These are phyloP conservation scores for Rhagonycha lutea DNA, from an alignment of 2,888 invertebrate species.

Conservation along the genomic window DNA sequence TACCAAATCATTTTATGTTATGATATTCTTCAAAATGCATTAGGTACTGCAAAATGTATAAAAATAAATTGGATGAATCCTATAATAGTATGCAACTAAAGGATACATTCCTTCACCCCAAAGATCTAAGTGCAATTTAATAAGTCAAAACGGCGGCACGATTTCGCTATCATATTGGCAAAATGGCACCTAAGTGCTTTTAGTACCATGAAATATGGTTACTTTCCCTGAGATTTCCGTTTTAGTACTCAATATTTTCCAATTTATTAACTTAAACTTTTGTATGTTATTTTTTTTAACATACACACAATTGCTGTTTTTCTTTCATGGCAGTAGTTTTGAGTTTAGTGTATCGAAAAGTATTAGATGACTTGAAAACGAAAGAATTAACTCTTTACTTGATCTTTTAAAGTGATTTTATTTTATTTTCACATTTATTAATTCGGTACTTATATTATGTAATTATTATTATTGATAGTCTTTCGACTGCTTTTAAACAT, in stretches of 20 bases:
- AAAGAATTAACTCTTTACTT: neutral
- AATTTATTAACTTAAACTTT: neutral
- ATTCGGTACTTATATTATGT: neutral
- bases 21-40: neutral
- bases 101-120: neutral
- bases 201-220: neutral
- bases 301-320: neutral
- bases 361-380: neutral
- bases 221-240: neutral
- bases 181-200: neutral
- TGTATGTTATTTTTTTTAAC: neutral
- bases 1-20: neutral
- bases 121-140: neutral
- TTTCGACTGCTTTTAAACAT: neutral
- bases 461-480: neutral
- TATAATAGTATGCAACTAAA: neutral
- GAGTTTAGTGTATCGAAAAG: neutral
- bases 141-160: neutral
- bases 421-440: neutral
- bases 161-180: neutral
- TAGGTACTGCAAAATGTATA: neutral
- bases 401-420: neutral
- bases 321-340: neutral
- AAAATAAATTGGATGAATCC: neutral
- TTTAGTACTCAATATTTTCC: neutral